These are phyloP conservation scores for Microplitis mediator DNA, from an alignment of 1,140 invertebrate species.

Conservation along the genomic window DNA sequence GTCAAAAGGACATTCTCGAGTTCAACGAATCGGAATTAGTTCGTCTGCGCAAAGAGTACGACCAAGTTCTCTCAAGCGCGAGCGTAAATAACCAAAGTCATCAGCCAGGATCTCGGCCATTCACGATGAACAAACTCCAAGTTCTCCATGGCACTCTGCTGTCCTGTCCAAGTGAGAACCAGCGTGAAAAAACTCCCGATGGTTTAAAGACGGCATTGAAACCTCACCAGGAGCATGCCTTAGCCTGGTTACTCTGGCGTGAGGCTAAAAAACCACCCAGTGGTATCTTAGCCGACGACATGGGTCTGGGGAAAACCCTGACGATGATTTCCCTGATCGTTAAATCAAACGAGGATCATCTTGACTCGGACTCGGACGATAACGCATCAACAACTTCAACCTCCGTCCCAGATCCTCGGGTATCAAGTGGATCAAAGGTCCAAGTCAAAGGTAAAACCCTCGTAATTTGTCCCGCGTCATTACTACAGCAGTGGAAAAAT, in stretches of 20 bases:
- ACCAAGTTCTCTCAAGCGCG: too few relatives aligned
- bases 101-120: slow-evolving; percentile 50
- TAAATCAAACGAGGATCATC: too few relatives aligned
- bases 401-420: slow-evolving; percentile 30
- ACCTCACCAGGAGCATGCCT: slow-evolving; percentile 84
- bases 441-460: slow-evolving; percentile 64
- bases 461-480: slow-evolving; percentile 86
- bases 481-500: slow-evolving; percentile 83
- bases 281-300: slow-evolving; percentile 89
- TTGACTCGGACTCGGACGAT: too few relatives aligned
- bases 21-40: too few relatives aligned
- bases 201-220: slow-evolving; percentile 74
- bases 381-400: too few relatives aligned
- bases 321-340: slow-evolving; percentile 81
- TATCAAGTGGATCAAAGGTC: neutral
- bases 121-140: slow-evolving; percentile 75
- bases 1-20: too few relatives aligned
- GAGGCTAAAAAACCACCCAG: slow-evolving; percentile 82
- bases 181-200: slow-evolving; percentile 67
- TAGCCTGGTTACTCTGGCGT: slow-evolving; percentile 88
- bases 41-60: too few relatives aligned
- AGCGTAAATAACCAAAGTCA: too few relatives aligned
- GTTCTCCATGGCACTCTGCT: slow-evolving; percentile 75
- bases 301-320: slow-evolving; percentile 92
- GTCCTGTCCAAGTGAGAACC: slow-evolving; percentile 68